phyloP scores from a whole-genome alignment of 2,113 vertebrate genomes.

The Eretmochelys imbricata region DNA sequence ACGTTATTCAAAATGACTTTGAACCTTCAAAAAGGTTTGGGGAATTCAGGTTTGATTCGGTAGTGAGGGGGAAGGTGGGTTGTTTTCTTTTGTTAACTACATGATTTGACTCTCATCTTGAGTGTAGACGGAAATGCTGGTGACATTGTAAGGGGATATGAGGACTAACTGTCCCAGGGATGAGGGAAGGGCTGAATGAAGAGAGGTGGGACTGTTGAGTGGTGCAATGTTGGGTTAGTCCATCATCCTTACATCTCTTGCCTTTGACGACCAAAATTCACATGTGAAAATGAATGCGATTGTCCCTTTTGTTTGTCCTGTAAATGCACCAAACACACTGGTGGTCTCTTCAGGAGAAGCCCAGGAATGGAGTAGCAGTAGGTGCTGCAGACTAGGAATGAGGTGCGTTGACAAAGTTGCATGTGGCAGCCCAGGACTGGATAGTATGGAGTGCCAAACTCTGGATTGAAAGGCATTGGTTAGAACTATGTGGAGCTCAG shows the following conservation, averaged over 20 bases:
- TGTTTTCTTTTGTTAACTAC: background rate
- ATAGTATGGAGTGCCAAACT: background rate
- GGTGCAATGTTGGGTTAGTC: background rate
- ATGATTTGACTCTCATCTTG: background rate
- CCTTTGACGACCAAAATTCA: conserved; percentile 7
- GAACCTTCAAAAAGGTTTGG: conserved; percentile 1
- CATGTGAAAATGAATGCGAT: background rate
- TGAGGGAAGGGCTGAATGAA: background rate
- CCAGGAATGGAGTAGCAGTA: accelerated
- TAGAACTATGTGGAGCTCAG: background rate
- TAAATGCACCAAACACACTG: background rate
- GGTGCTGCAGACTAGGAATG: background rate
- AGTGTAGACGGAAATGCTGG: background rate
- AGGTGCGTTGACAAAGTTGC: background rate
- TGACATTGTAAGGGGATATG: background rate
- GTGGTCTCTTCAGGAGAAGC: background rate
- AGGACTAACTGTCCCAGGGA: background rate
- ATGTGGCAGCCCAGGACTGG: background rate
- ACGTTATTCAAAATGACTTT: background rate
- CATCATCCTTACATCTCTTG: background rate
- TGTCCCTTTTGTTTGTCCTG: background rate
- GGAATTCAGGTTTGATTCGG: background rate
- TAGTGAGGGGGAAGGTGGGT: background rate
- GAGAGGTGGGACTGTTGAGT: background rate
- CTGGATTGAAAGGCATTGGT: accelerated